Evolutionary conservation across 2,888 invertebrate species (phyloP).

Genomic region (Galerucella calmariensis): DNA sequence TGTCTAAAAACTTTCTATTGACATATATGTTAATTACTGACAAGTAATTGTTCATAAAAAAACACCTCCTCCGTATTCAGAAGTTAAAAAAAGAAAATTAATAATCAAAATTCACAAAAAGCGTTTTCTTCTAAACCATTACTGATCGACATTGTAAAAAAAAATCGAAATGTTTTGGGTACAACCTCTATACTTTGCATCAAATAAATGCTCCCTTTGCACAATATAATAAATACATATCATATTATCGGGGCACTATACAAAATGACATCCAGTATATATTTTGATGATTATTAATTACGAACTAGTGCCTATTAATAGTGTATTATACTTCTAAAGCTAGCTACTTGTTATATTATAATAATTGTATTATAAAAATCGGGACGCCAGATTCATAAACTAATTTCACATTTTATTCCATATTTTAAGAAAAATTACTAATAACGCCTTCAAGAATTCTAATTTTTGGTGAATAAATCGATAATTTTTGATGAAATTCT

Average conservation of each 20-base stretch:
- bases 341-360: constrained; percentile 53
- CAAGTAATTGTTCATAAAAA: constrained; percentile 24
- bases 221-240: constrained; percentile 66
- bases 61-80: constrained; percentile 13
- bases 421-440: no score
- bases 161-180: constrained; percentile 59
- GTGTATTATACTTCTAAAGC: constrained; percentile 53
- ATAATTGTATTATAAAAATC: constrained; percentile 50
- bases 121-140: constrained; percentile 28
- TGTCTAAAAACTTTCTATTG: constrained; percentile 58
- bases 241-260: constrained; percentile 54
- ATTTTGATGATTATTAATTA: constrained; percentile 46
- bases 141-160: constrained; percentile 40
- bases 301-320: constrained; percentile 56
- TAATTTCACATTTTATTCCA: neutral
- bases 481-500: no score
- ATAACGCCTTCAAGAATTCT: no score
- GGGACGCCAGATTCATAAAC: constrained; percentile 6
- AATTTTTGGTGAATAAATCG: no score
- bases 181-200: constrained; percentile 94
- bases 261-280: constrained; percentile 44
- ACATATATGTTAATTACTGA: constrained; percentile 65
- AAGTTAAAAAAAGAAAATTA: neutral
- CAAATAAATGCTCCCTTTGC: constrained; percentile 88
- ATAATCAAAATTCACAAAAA: neutral